Conservation (phyloP, 2,888 invertebrate species). For the Euzophera pinguis region DNA sequence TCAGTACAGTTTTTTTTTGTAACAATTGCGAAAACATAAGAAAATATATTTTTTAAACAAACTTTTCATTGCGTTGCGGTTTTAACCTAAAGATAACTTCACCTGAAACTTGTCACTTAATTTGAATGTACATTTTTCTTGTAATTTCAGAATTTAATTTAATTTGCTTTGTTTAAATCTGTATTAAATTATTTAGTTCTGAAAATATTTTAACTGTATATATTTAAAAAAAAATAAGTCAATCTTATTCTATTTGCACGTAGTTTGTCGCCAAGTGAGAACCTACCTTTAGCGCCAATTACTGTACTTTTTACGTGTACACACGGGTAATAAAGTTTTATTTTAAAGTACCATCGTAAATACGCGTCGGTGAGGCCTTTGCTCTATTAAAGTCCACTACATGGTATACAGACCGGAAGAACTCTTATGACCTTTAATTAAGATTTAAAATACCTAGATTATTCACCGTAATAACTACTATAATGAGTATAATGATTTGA, state of each 20-base stretch:
- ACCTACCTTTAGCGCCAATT: background rate
- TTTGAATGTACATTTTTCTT: no score
- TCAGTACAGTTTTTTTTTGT: no score
- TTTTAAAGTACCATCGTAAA: conserved; percentile 7
- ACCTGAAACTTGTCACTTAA: no score
- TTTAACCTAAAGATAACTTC: no score
- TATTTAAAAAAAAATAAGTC: no score
- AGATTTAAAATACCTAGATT: background rate
- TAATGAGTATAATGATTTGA: background rate
- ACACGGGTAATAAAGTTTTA: conserved; percentile 13
- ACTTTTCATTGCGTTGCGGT: no score
- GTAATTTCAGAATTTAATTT: no score
- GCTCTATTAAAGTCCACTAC: background rate
- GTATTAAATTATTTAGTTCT: no score
- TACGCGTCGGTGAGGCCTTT: background rate
- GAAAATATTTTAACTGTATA: no score
- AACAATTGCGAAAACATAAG: no score
- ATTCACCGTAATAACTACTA: background rate
- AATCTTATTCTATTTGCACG: background rate
- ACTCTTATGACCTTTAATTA: background rate
- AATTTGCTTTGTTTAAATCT: no score
- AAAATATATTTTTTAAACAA: no score
- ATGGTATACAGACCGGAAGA: background rate
- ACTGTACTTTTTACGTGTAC: conserved; percentile 11
- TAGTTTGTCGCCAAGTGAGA: background rate